Percentiles rank a stretch among this genome's conserved stretches.
Conservation (phyloP, 2,888 invertebrate species). For the Nomada lathburiana region DNA sequence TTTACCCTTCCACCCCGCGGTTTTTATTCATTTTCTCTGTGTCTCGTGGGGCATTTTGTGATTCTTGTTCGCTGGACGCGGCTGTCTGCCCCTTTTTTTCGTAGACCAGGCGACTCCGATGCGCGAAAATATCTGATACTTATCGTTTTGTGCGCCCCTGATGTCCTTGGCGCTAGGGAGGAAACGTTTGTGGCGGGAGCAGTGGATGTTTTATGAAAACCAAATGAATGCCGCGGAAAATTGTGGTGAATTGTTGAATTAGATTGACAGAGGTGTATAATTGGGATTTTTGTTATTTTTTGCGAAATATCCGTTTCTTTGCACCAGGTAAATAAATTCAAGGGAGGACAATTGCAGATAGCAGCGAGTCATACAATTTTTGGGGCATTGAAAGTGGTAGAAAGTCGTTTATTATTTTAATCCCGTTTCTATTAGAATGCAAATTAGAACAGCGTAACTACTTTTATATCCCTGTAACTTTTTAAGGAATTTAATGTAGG, state of each 20-base stretch:
- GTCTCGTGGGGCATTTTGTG: too few relatives aligned
- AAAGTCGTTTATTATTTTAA: too few relatives aligned
- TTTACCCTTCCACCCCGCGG: constrained; percentile 21
- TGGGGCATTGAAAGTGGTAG: too few relatives aligned
- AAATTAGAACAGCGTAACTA: too few relatives aligned
- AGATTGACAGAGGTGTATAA: not conserved
- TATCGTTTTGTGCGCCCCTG: constrained; percentile 27
- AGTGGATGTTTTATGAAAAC: constrained; percentile 23
- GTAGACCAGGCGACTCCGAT: not conserved
- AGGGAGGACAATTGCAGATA: too few relatives aligned
- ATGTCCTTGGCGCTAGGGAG: constrained; percentile 8
- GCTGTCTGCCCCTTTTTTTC: not conserved
- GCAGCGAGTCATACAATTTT: too few relatives aligned
- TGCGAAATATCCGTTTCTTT: too few relatives aligned
- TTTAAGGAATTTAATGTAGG: too few relatives aligned
- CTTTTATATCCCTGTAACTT: too few relatives aligned
- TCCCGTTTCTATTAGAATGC: too few relatives aligned
- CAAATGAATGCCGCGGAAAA: not conserved
- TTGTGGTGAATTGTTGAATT: not conserved
- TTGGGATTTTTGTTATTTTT: too few relatives aligned
- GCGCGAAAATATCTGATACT: constrained; percentile 37
- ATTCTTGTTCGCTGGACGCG: not conserved
- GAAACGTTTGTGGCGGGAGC: constrained; percentile 20
- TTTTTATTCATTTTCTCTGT: constrained; percentile 12
- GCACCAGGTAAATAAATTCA: too few relatives aligned